Percentiles rank a stretch among this genome's conserved stretches.
phyloP scores from a whole-genome alignment of 2,797 vertebrate genomes.

The Pseudomugil gertrudae region DNA sequence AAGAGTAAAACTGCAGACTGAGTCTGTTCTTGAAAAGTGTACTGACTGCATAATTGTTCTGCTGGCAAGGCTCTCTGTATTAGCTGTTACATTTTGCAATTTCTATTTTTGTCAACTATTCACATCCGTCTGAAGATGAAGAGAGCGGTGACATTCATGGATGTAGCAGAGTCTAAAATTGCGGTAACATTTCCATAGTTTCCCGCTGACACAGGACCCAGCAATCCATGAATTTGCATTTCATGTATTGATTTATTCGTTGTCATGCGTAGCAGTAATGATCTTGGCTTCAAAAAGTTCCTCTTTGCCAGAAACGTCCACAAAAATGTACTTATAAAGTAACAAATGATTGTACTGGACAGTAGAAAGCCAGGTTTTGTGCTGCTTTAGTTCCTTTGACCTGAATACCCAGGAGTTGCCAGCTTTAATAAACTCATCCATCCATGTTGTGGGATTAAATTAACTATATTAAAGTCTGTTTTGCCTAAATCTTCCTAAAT shows the following conservation, averaged over 20 bases:
- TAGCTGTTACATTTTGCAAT: slow-evolving; percentile 31
- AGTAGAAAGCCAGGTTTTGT: slow-evolving; percentile 65
- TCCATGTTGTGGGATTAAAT: slow-evolving; percentile 69
- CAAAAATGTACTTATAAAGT: slow-evolving; percentile 77
- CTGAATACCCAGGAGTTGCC: slow-evolving; percentile 66
- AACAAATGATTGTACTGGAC: slow-evolving; percentile 69
- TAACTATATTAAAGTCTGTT: slow-evolving; percentile 67
- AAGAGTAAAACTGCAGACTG: slow-evolving; percentile 17
- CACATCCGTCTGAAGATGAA: slow-evolving; percentile 21
- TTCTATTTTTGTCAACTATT: slow-evolving; percentile 48
- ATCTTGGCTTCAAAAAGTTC: slow-evolving; percentile 58
- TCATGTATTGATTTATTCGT: slow-evolving; percentile 77
- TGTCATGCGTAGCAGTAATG: slow-evolving; percentile 70
- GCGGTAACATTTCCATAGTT: slow-evolving; percentile 58
- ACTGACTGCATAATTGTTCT: slow-evolving; percentile 21
- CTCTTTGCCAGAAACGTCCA: slow-evolving; percentile 68
- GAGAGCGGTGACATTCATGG: slow-evolving; percentile 51
- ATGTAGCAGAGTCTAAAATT: slow-evolving; percentile 55
- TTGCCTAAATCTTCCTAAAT: slow-evolving; percentile 56
- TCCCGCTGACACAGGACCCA: slow-evolving; percentile 39
- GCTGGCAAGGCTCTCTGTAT: slow-evolving; percentile 2
- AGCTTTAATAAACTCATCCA: slow-evolving; percentile 71
- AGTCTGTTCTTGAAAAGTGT: slow-evolving; percentile 17
- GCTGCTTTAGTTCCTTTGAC: slow-evolving; percentile 64
- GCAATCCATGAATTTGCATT: slow-evolving; percentile 68